Base-by-base conservation (phyloP, 2,113 vertebrate genomes). In the Xerus inauris region DNA sequence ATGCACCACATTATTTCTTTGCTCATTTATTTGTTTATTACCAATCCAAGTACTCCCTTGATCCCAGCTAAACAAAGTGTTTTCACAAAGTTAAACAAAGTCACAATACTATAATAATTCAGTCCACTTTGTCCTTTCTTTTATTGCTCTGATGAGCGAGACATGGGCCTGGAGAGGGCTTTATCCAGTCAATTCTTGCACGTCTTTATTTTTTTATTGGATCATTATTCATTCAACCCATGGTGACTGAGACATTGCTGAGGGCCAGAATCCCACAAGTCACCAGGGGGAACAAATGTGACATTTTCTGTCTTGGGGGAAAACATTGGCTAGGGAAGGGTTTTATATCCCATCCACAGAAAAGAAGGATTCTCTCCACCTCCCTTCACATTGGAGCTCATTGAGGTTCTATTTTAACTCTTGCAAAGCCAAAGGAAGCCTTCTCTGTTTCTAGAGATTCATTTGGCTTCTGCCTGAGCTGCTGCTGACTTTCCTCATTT, bases 11-110 rank as follows among this genome's bases (percentile, higher is more conserved):
- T 73, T 49, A 40, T 65, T 94, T 76, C 95, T 96, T 87, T 69
- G 79, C 75, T 94, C 96, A 64, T 94, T 97, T 83, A 79, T 89
- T 94, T 97, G 93, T 94, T 94, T 97, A 89, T 97, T 79, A 89
- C 35, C n/a, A 69, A 22, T 57, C 83, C 87, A 30, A 95, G 16
- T 20, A 17, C 51, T 65, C 35, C 82, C 89, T 93, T 94, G 87
- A 96, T 81, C 62, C 47, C 73, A 76, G 82, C 86, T 92, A 92
- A 87, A 92, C 93, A 94, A 45, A 57, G 79, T 38, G n/a, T 76
- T 88, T 96, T 89, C 75, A 65, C 83, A 59, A 84, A 93, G 79
- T 83, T 91, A 93, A 97, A 95, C 76, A 87, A 75, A 89, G 77
- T 84, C 77, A 62, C 38, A 81, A 42, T 38, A 16, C 87, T 72